Percentiles rank a stretch among this genome's conserved stretches.
Conservation (phyloP, 2,888 invertebrate species). For the Mechanitis messenoides region DNA sequence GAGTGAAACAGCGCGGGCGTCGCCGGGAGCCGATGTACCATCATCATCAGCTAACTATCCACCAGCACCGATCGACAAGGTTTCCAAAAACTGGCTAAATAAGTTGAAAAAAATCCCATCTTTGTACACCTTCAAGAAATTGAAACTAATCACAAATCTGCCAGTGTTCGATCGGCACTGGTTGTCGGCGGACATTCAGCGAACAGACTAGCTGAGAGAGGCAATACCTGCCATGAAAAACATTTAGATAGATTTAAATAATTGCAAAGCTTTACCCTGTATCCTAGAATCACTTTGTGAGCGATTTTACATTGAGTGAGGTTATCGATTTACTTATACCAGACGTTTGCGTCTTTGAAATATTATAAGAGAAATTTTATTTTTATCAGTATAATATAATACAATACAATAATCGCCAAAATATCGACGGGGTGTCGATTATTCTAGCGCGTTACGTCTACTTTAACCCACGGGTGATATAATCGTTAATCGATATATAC, state of each 20-base stretch:
- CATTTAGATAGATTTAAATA: slow-evolving; percentile 84
- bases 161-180: slow-evolving; percentile 21
- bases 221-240: slow-evolving; percentile 70
- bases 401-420: slow-evolving; percentile 50
- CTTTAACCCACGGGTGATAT: slow-evolving; percentile 67
- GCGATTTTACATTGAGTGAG: slow-evolving; percentile 75
- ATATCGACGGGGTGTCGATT: slow-evolving; percentile 38
- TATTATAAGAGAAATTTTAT: slow-evolving; percentile 62
- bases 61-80: slow-evolving; percentile 13
- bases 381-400: slow-evolving; percentile 69
- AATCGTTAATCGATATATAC: slow-evolving; percentile 63
- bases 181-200: slow-evolving; percentile 30
- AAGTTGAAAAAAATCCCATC: too few species aligned
- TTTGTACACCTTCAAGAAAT: too few species aligned
- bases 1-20: slow-evolving; percentile 51
- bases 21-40: slow-evolving; percentile 44
- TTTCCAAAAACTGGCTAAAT: not conserved
- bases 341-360: slow-evolving; percentile 67
- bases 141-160: too few species aligned
- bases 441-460: slow-evolving; percentile 56
- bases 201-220: slow-evolving; percentile 49
- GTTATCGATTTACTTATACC: slow-evolving; percentile 63
- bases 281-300: slow-evolving; percentile 90
- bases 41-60: slow-evolving; percentile 23
- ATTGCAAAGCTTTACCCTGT: slow-evolving; percentile 96